Evolutionary conservation across 2,113 vertebrate species (phyloP), one percentile per base, ranked within the genome.

Genomic region (Lontra canadensis): DNA sequence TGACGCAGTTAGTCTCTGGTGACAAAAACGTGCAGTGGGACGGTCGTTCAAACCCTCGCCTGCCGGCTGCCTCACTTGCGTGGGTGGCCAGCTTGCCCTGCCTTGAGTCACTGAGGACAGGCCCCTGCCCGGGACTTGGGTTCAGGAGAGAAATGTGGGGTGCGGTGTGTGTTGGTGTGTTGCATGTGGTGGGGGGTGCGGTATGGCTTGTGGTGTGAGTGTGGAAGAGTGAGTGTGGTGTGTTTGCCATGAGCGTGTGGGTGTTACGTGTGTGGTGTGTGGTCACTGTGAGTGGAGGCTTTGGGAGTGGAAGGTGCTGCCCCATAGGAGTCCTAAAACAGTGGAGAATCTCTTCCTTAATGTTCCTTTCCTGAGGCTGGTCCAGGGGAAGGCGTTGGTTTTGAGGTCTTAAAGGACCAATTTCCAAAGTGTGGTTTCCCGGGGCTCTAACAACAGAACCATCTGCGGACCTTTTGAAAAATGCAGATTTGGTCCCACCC

Each of bases 231-330:
- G 61, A 63, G 61, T 14, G 61, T 63, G 26, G 26, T 69, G 52
- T 11, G 8, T 1, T 2, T 63, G 61, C 10, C 2, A 15, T 9
- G n/a, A 4, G 18, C 10, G 25, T 17, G 18, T 26, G 12, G 61
- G 61, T 13, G 39, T 11, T 9, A 20, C 11, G 49, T 39, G 20
- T 47, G 42, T 34, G 61, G 31, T 36, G 6, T 47, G 78, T 81
- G 81, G 73, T 39, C 52, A 55, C 31, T 52, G 86, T 13, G 17
- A 1, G 5, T 6, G 52, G 55, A 55, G 44, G 23, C 61, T 4
- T 1, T 31, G 23, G 25, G 0, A 15, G 4, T 4, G 25, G 11
- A 44, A 7, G 44, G 55, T 1, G 10, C 59, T 31, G 39, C 65
- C 39, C 39, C 13, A 11, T 21, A 15, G 20, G 26, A 29, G 15